Percentiles rank a stretch among this genome's conserved stretches.
Conservation (phyloP, 53 echinoderm and acorn worm genomes). For the Holothuria leucospilota region DNA sequence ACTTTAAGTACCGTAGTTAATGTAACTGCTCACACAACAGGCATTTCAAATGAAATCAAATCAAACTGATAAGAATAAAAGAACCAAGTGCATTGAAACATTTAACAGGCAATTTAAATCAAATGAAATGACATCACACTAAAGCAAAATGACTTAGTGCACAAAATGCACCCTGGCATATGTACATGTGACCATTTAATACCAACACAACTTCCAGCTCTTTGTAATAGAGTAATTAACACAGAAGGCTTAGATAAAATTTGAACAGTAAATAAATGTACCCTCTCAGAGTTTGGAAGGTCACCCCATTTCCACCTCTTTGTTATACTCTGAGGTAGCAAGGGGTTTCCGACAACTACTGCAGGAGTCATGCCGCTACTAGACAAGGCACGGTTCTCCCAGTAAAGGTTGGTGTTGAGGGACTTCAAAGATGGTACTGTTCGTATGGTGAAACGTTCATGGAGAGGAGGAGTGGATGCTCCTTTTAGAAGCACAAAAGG, state of each 20-base stretch:
- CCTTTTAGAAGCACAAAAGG: slow-evolving; percentile 94
- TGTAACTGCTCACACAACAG: too few relatives aligned
- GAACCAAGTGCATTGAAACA: too few relatives aligned
- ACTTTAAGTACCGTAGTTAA: too few relatives aligned
- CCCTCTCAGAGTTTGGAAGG: slow-evolving; percentile 76
- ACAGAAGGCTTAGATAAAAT: background rate
- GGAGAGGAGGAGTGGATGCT: slow-evolving; percentile 80
- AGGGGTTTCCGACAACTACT: slow-evolving; percentile 87
- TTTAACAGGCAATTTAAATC: too few relatives aligned
- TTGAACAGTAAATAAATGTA: background rate
- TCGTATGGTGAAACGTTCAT: slow-evolving; percentile 90
- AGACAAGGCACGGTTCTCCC: slow-evolving; percentile 77
- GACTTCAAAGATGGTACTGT: slow-evolving; percentile 89
- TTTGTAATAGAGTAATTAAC: too few relatives aligned
- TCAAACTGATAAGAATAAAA: too few relatives aligned
- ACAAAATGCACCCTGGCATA: too few relatives aligned
- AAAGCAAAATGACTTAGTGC: too few relatives aligned
- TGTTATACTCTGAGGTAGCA: slow-evolving; percentile 77
- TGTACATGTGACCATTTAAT: too few relatives aligned
- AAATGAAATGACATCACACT: too few relatives aligned
- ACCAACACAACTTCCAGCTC: too few relatives aligned
- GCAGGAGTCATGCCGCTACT: slow-evolving; percentile 92
- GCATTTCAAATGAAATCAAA: too few relatives aligned
- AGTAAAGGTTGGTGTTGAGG: slow-evolving; percentile 79
- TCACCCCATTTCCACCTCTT: slow-evolving; percentile 95